Base-by-base conservation (phyloP, 2,797 vertebrate species). In the Alca torda region DNA sequence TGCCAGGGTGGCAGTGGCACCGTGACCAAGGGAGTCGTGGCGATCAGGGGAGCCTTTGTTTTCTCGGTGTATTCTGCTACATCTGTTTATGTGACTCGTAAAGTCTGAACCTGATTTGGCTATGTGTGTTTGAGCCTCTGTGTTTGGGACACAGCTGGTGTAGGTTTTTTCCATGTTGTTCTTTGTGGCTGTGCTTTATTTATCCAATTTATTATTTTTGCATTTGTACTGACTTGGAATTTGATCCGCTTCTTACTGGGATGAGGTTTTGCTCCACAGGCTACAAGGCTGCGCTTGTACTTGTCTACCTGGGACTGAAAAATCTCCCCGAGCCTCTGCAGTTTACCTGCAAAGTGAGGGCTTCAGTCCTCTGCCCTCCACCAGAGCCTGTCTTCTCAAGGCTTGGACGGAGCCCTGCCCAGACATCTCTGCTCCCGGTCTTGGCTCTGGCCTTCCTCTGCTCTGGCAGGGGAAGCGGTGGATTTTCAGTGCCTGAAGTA, bases 121-220 rank as follows among this genome's bases (percentile, higher is more conserved):
- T 54, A 4, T 18, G 72, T 83, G 43, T 90, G 81, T 95, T 87
- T 57, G 57, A 35, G 82, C 11, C 3, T 50, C 94, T 93, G 59
- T 93, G 81, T 85, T 85, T 48, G 60, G 84, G 41, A 37, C 54
- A 53, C 75, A 85, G 87, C 67, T 82, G 84, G 30, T 77, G 48
- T 33, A 19, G 65, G 48, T 16, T 88, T 95, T 95, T n/a, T 91
- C 95, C 92, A 53, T 91, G 84, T 92, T 97, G 94, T 91, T 50
- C 45, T 96, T 93, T 92, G 51, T 93, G 93, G 93, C 94, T 96
- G 31, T 4, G 1, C 31, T 92, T 89, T 96, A 48, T 94, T 96
- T 95, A 70, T 92, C 63, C 67, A 53, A 7, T 76, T 90, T 81
- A 82, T 93, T 94, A 73, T 94, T 94, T 93, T 81, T 96, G 74